Conservation (phyloP, 2,113 vertebrate genomes). For the Phrynosoma blainvillii region DNA sequence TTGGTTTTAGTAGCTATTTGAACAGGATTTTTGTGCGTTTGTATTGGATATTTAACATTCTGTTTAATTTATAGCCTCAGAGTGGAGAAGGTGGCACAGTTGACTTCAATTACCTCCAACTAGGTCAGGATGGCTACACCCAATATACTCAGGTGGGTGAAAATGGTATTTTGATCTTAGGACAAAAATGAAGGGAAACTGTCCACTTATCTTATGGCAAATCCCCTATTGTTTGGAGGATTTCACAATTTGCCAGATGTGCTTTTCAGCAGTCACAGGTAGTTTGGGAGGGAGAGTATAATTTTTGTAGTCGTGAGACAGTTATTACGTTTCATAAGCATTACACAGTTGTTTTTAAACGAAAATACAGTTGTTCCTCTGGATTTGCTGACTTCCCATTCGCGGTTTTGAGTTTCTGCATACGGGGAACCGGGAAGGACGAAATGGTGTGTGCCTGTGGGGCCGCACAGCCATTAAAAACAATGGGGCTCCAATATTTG, state of each 20-base stretch:
- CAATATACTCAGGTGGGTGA: constrained; percentile 87
- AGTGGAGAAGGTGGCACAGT: constrained; percentile 83
- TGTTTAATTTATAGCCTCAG: constrained; percentile 80
- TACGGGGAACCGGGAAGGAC: no score
- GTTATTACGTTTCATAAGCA: not conserved
- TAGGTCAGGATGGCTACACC: constrained; percentile 86
- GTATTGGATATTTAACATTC: not conserved
- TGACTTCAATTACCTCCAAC: constrained; percentile 90
- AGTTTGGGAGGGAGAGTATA: not conserved
- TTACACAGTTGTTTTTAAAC: not conserved
- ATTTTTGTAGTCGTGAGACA: not conserved
- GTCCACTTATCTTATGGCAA: not conserved
- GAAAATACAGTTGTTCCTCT: not conserved
- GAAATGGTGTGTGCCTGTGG: no score
- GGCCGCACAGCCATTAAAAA: no score
- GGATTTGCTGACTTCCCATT: no score
- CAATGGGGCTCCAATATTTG: no score
- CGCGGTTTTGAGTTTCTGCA: no score
- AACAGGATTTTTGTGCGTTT: not conserved
- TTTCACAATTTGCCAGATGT: not conserved
- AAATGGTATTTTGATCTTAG: not conserved
- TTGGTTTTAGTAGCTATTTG: not conserved
- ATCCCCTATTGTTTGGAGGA: not conserved
- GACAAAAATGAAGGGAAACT: not conserved
- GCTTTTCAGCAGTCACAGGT: not conserved